phyloP scores from a whole-genome alignment of 2,113 vertebrate species.

The Pao palembangensis region DNA sequence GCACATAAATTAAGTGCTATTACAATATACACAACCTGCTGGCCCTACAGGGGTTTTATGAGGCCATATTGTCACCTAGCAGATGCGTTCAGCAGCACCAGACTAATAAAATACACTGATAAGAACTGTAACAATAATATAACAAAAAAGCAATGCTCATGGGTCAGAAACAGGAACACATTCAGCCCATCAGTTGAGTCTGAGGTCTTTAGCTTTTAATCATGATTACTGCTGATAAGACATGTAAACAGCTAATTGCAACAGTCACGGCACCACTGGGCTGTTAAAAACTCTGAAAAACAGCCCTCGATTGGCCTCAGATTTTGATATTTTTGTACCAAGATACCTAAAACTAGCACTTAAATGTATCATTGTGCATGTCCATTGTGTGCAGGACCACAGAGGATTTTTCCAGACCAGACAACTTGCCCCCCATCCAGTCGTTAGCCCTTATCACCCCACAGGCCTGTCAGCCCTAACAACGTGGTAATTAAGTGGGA shows the following conservation, averaged over 20 bases:
- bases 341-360: too few species aligned
- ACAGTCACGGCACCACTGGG: not conserved
- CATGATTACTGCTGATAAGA: not conserved
- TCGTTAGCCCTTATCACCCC: conserved; percentile 36
- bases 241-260: not conserved
- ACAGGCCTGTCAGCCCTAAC: conserved; percentile 61
- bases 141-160: too few species aligned
- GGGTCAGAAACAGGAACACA: not conserved
- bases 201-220: too few species aligned
- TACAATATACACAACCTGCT: not conserved
- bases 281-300: too few species aligned
- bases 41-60: not conserved
- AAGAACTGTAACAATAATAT: not conserved
- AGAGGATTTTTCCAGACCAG: not conserved
- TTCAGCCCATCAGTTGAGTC: too few species aligned
- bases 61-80: not conserved
- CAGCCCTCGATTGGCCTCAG: too few species aligned
- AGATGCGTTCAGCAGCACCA: not conserved
- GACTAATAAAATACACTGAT: conserved; percentile 1
- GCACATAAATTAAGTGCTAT: not conserved
- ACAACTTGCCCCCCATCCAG: conserved; percentile 11
- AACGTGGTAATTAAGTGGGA: conserved; percentile 75
- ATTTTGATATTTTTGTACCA: too few species aligned
- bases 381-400: not conserved
- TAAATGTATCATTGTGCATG: not conserved